phyloP scores from a whole-genome alignment of 1,140 invertebrate genomes.

The Brachionus rotundiformis region DNA sequence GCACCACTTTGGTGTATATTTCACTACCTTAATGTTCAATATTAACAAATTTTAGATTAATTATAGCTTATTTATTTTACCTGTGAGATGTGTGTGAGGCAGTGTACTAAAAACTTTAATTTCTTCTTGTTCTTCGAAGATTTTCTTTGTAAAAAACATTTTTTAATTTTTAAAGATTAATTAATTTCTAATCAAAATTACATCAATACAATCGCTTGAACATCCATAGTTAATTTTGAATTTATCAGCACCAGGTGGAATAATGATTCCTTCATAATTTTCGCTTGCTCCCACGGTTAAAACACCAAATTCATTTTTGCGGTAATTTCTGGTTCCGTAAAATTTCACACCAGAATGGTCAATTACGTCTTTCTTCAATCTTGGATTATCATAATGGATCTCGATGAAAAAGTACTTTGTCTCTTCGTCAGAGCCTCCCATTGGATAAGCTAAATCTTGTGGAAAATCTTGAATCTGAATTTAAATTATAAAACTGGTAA shows the following conservation, averaged over 20 bases:
- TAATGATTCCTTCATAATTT: neutral
- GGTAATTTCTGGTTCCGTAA: constrained; percentile 32
- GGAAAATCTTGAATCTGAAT: constrained; percentile 50
- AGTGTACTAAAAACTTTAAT: constrained; percentile 34
- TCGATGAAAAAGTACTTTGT: constrained; percentile 43
- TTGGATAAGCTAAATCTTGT: constrained; percentile 21
- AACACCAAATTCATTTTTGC: constrained; percentile 35
- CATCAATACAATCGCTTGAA: neutral
- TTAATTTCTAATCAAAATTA: neutral
- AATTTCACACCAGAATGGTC: constrained; percentile 29
- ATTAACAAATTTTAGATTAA: neutral
- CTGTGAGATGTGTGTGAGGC: constrained; percentile 28
- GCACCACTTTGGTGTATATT: constrained; percentile 10
- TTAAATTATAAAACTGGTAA: too few relatives aligned
- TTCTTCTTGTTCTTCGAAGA: constrained; percentile 42
- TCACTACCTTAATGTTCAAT: neutral
- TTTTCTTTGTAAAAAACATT: neutral
- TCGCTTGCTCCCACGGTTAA: constrained; percentile 1
- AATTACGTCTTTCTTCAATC: neutral
- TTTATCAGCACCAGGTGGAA: constrained; percentile 31
- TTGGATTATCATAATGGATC: constrained; percentile 48
- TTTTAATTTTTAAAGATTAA: neutral
- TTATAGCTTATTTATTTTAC: neutral
- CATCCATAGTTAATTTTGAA: constrained; percentile 35
- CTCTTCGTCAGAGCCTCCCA: constrained; percentile 13